Base-by-base conservation (phyloP, 2,888 invertebrate genomes). In the Drosophila incognita region DNA sequence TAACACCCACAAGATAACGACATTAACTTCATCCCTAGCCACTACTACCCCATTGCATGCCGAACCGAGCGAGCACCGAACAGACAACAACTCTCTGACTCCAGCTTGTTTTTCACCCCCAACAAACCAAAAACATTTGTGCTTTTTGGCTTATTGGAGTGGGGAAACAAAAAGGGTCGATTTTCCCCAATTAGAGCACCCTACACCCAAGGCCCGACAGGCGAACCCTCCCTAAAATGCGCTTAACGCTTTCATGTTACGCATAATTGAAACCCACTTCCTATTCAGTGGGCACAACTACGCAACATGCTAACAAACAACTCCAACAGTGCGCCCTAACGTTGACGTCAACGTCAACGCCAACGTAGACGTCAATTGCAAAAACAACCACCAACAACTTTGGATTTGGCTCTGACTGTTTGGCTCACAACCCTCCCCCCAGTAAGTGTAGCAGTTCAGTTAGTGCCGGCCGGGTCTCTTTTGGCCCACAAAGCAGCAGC, bases 221-320 rank as follows among this genome's bases (percentile, higher is more conserved):
- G 36, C 51, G 60, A 62, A 81, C 40, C 29, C 27, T 18, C 54
- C 60, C 62, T 63, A 56, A 51, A 63, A 68, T 61, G 61, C 56
- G 66, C 42, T 62, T 57, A 59, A 69, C 61, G 79, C 84, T 83
- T 84, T 84, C 79, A 89, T 84, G 83, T 83, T 71, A 81, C 89
- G 81, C 83, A 84, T 88, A 84, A 88, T 84, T 89, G 84, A 84
- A 84, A 81, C 62, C 69, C 79, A 87, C 87, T 89, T 84, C 84
- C 74, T 67, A 81, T 75, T 87, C 84, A 84, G 58, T 87, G 82
- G 71, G 72, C 84, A 86, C 56, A 57, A 36, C 51, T 49, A 48
- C 36, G 36, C 27, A 35, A 56, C 38, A 29, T 56, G 56, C 38
- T 36, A 38, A 27, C 33, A 36, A 33, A 33, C 54, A 38, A 31